A percentile compares a stretch with the other conserved stretches of the same genome.
These are phyloP conservation scores for Phataginus tetradactyla DNA, from an alignment of 2,797 vertebrate species.

Conservation along the genomic window DNA sequence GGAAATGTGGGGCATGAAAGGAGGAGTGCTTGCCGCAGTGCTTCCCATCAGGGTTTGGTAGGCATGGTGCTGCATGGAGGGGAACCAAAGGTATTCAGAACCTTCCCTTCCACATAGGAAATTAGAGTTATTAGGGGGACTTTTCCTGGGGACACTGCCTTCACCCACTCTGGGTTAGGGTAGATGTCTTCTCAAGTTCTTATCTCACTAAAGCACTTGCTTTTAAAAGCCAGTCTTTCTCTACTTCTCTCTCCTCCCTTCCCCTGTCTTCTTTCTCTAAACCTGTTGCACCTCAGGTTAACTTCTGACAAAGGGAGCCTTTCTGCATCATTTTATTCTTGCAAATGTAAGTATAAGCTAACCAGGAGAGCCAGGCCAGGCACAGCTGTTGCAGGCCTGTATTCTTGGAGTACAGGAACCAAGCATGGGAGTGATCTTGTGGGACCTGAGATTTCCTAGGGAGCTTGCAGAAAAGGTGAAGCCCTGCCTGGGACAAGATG, in stretches of 20 bases:
- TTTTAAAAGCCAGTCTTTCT: background rate
- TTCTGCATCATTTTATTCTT: background rate
- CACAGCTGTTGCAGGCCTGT: background rate
- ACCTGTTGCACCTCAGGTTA: background rate
- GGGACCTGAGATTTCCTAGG: background rate
- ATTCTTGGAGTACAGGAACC: background rate
- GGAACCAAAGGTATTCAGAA: background rate
- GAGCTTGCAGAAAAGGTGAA: background rate
- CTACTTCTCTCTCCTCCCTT: background rate
- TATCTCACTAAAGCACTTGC: background rate
- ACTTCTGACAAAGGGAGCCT: background rate
- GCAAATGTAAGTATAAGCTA: background rate
- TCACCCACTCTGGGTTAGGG: background rate
- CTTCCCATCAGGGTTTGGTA: background rate
- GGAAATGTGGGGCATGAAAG: background rate
- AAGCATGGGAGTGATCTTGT: background rate
- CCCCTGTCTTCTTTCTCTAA: background rate
- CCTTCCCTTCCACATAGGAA: too few species aligned
- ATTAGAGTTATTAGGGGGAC: background rate
- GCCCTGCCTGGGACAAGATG: background rate
- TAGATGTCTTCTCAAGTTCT: background rate
- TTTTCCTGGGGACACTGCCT: background rate
- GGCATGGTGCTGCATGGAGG: background rate
- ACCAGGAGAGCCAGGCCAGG: background rate
- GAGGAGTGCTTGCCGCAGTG: background rate